These are phyloP conservation scores for Sebastolobus altivelis DNA, from an alignment of 2,797 vertebrate species.

Conservation along the genomic window DNA sequence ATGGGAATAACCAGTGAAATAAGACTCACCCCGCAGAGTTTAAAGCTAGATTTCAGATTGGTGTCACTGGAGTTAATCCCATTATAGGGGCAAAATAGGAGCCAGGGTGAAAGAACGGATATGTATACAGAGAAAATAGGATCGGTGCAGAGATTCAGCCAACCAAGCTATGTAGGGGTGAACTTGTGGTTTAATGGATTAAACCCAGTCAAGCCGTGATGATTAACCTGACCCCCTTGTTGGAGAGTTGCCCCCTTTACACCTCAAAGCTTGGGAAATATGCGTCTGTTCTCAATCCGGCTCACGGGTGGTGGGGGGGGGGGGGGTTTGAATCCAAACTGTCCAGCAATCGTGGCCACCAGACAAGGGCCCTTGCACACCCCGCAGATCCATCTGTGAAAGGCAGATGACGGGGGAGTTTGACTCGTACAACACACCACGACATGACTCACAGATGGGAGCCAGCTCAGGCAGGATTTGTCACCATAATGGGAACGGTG, in stretches of 20 bases:
- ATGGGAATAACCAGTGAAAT: conserved; percentile 70
- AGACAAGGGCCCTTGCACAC: conserved; percentile 64
- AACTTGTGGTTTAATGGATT: conserved; percentile 76
- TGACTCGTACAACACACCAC: conserved; percentile 73
- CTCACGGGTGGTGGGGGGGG: neutral
- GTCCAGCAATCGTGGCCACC: conserved; percentile 51
- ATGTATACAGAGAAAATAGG: conserved; percentile 77
- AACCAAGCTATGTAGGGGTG: conserved; percentile 54
- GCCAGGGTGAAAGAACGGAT: conserved; percentile 66
- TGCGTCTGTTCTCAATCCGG: conserved; percentile 8
- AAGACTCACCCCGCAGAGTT: conserved; percentile 66
- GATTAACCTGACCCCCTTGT: conserved; percentile 71
- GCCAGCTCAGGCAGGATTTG: conserved; percentile 79
- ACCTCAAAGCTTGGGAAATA: conserved; percentile 44
- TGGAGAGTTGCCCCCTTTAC: conserved; percentile 32
- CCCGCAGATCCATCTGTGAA: conserved; percentile 73
- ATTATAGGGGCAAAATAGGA: conserved; percentile 71
- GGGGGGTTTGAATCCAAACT: conserved; percentile 35
- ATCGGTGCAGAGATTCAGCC: conserved; percentile 66
- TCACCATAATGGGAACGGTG: conserved; percentile 78
- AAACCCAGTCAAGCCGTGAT: conserved; percentile 64
- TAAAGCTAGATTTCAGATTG: conserved; percentile 78
- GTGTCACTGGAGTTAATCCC: conserved; percentile 80
- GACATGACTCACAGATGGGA: conserved; percentile 81
- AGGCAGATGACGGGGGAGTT: conserved; percentile 80